Evolutionary conservation across 1,140 invertebrate genomes (phyloP).

Genomic region (Papilio polyxenes): DNA sequence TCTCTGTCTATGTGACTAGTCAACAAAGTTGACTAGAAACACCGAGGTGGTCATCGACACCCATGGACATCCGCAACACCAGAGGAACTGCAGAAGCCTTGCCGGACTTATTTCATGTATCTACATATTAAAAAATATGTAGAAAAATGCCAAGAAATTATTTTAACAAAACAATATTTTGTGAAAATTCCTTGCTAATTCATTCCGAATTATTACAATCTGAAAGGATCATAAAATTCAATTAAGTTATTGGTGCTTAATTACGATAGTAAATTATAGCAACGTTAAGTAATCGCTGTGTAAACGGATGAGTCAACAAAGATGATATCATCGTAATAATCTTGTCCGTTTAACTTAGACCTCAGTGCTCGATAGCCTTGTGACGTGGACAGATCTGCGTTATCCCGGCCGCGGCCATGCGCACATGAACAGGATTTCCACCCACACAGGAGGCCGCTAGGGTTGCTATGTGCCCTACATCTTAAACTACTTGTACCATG

Average conservation of each 20-base stretch:
- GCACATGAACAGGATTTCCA: conserved; percentile 38
- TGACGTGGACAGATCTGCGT: conserved; percentile 9
- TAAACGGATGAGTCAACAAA: conserved; percentile 19
- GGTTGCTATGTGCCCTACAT: conserved; percentile 24
- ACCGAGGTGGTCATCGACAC: no score
- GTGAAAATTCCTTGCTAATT: not conserved
- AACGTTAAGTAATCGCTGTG: not conserved
- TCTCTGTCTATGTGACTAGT: not conserved
- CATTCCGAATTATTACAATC: not conserved
- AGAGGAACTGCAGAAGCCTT: no score
- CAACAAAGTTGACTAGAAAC: not conserved
- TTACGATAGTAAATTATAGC: not conserved
- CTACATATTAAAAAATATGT: no score
- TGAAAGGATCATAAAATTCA: not conserved
- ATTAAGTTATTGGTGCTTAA: not conserved
- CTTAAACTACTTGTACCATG: not conserved
- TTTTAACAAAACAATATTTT: not conserved
- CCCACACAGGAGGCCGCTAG: conserved; percentile 29
- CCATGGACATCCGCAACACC: no score
- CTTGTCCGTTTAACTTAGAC: conserved; percentile 25
- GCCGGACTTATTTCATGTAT: no score
- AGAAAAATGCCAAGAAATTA: no score
- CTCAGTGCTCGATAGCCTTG: conserved; percentile 21
- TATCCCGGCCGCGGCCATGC: not conserved
- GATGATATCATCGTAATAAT: conserved; percentile 31